Evolutionary conservation across 2,797 vertebrate species (phyloP).

Genomic region (Lindbergichthys nudifrons): DNA sequence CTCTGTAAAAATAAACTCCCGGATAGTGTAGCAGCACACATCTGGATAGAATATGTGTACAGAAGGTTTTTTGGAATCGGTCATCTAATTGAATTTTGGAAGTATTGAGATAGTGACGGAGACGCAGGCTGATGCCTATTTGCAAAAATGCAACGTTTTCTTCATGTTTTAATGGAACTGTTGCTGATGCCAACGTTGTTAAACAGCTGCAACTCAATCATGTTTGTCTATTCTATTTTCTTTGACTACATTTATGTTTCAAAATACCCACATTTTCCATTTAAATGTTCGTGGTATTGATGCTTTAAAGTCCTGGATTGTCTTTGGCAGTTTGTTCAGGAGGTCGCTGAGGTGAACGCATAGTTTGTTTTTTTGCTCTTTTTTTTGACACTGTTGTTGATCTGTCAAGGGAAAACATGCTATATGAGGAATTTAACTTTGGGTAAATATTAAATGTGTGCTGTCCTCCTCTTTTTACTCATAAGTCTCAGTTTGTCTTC

Average conservation of each 20-base stretch:
- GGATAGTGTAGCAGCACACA: conserved; percentile 52
- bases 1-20: conserved; percentile 68
- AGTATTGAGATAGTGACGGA: neutral
- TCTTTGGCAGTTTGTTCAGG: conserved; percentile 10
- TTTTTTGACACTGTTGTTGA: conserved; percentile 14
- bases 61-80: conserved; percentile 4
- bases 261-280: neutral
- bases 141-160: neutral
- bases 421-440: conserved; percentile 28
- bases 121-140: neutral
- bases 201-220: neutral
- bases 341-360: conserved; percentile 27
- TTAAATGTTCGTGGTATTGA: neutral
- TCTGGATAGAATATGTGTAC: conserved; percentile 22
- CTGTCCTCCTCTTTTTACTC: conserved; percentile 21
- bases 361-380: conserved; percentile 8
- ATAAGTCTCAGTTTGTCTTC: conserved; percentile 16
- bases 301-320: conserved; percentile 4
- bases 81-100: conserved; percentile 16
- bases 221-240: neutral
- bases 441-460: conserved; percentile 61
- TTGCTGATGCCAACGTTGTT: neutral
- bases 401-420: conserved; percentile 4
- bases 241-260: neutral
- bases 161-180: neutral